Percentiles rank a stretch among this genome's conserved stretches.
Evolutionary conservation across 92 coral and sea anemone species (phyloP).

Genomic region (Metridium senile): DNA sequence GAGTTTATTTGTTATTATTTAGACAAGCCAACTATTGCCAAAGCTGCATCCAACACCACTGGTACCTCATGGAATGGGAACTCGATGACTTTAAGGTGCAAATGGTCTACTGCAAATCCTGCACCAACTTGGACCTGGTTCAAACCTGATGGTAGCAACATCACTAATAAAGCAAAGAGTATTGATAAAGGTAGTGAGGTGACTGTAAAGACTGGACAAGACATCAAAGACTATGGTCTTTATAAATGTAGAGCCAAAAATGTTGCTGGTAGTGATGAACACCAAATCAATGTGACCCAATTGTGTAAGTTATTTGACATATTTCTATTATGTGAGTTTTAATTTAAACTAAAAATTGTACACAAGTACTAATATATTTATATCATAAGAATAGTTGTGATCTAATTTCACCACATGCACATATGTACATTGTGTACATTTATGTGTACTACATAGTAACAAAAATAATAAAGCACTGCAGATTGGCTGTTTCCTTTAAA

Average conservation of each 20-base stretch:
- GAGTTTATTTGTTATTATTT: not conserved
- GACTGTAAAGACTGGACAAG: not conserved
- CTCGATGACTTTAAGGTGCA: not conserved
- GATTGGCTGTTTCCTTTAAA: not conserved
- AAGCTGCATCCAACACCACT: not conserved
- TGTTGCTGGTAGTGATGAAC: constrained; percentile 16
- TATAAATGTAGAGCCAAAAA: constrained; percentile 21
- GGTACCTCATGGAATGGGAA: not conserved
- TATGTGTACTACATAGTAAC: not conserved
- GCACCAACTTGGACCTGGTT: constrained; percentile 9
- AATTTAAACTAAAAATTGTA: no score
- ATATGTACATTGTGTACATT: no score
- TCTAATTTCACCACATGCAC: no score
- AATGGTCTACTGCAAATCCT: not conserved
- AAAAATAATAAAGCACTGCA: not conserved
- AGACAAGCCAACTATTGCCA: constrained; percentile 11
- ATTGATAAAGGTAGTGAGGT: constrained; percentile 3
- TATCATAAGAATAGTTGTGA: no score
- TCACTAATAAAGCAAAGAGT: not conserved
- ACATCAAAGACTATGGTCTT: constrained; percentile 13
- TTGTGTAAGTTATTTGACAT: constrained; percentile 1
- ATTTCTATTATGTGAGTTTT: no score
- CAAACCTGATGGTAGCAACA: not conserved
- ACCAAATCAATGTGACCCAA: not conserved
- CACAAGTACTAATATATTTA: no score